Percentiles rank a stretch among this genome's conserved stretches.
Conservation (phyloP, 2,113 vertebrate genomes). For the Crotalus tigris region DNA sequence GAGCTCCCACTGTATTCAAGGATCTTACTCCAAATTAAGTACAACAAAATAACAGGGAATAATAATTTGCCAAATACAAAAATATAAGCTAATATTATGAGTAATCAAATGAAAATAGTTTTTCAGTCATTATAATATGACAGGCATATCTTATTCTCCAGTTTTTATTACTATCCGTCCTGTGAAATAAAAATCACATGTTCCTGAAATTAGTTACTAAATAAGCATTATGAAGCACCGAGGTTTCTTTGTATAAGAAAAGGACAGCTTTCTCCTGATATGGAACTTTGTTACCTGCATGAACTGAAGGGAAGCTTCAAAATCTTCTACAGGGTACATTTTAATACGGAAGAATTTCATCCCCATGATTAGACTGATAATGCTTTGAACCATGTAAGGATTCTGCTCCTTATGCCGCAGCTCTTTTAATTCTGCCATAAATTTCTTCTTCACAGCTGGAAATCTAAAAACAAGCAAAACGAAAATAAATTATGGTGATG, state of each 20-base stretch:
- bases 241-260: not conserved
- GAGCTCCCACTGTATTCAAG: not conserved
- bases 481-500: not conserved
- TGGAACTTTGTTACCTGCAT: conserved; percentile 85
- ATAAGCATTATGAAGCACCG: not conserved
- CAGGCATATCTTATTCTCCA: not conserved
- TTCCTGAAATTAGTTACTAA: not conserved
- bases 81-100: not conserved
- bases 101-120: not conserved
- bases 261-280: not conserved
- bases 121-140: not conserved
- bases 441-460: conserved; percentile 96
- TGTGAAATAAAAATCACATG: not conserved
- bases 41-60: not conserved
- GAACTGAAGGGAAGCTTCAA: conserved; percentile 98
- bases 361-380: conserved; percentile 98
- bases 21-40: not conserved
- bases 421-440: conserved; percentile 95
- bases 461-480: conserved; percentile 74
- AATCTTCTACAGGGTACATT: conserved; percentile 99
- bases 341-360: conserved; percentile 99
- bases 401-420: conserved; percentile 93
- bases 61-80: not conserved
- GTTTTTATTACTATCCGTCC: not conserved
- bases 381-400: conserved; percentile 89